Base-by-base conservation (phyloP, 2,888 invertebrate species). In the Pedicia rivosa region DNA sequence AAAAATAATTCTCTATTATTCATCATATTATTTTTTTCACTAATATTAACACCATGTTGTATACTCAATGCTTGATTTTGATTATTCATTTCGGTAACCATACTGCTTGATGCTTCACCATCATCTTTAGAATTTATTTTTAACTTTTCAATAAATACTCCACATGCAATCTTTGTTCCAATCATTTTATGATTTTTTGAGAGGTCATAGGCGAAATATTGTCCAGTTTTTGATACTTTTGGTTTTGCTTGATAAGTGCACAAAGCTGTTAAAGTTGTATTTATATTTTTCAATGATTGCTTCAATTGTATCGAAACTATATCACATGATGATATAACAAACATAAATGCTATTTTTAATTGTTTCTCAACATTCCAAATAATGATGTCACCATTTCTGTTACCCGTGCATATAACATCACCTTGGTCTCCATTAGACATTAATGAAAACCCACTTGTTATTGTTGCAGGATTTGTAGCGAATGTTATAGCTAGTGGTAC, bases 401-500 rank as follows among this genome's bases (percentile, higher is more conserved):
- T 70, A 36, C 72, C 61, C 37, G 74, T 63, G 49, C 74, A 66
- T 46, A 70, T 56, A 47, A 70, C 61, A 40, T 71, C 68, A 0
- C 70, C 68, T 2, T 66, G 66, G 48, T 72, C 71, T 43, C 72
- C 72, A 41, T 68, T 68, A 2, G 72, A 72, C n/a, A 72, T 67
- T 2, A 72, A 56, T 29, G 65, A 59, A 6, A 70, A 67, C 37
- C 63, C 64, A 3, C 64, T 58, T 12, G 70, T 68, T 8, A 66
- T 61, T 10, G 70, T 61, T 2, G 84, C 84, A 32, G 84, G 83
- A 44, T 77, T 76, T 29, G 86, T 84, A 9, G 86, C 86, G 56
- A 80, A 79, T 29, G 83, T 81, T 22, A 84, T 74, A 55, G 84
- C 80, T 36, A 91, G 67, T 4, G 94, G 91, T 41, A 92, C 91